Percentiles rank a stretch among this genome's conserved stretches.
Evolutionary conservation across 2,888 invertebrate species (phyloP).

Genomic region (Drosophila dives): DNA sequence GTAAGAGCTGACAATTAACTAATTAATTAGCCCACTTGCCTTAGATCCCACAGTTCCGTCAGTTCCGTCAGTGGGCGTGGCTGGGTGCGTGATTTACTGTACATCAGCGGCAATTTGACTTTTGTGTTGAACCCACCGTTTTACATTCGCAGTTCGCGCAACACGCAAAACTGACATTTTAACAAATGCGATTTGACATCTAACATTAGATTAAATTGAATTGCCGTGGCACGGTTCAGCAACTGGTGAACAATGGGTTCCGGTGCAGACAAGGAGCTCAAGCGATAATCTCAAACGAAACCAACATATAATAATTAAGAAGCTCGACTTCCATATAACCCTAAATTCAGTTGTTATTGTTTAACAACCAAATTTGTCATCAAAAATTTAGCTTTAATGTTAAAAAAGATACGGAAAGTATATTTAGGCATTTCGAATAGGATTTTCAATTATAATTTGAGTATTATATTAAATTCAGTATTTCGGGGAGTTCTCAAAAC

Average conservation of each 20-base stretch:
- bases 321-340: background rate
- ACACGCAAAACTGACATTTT: slow-evolving; percentile 69
- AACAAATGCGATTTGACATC: slow-evolving; percentile 48
- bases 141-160: slow-evolving; percentile 9
- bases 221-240: background rate
- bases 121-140: background rate
- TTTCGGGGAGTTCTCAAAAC: background rate
- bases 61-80: slow-evolving; percentile 28
- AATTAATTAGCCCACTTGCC: slow-evolving; percentile 59
- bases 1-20: slow-evolving; percentile 68
- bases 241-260: background rate
- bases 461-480: too few relatives aligned
- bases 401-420: background rate
- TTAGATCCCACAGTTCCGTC: background rate
- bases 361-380: background rate
- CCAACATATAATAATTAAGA: background rate
- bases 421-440: background rate
- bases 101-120: slow-evolving; percentile 11
- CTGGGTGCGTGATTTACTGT: slow-evolving; percentile 57
- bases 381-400: background rate
- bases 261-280: background rate
- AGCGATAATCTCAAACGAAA: background rate
- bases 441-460: background rate
- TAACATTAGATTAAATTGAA: slow-evolving; percentile 23
- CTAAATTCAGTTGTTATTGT: background rate